Percentiles rank a stretch among this genome's conserved stretches.
These are phyloP conservation scores for Herpailurus yagouaroundi DNA, from an alignment of 2,113 vertebrate species.

Conservation along the genomic window DNA sequence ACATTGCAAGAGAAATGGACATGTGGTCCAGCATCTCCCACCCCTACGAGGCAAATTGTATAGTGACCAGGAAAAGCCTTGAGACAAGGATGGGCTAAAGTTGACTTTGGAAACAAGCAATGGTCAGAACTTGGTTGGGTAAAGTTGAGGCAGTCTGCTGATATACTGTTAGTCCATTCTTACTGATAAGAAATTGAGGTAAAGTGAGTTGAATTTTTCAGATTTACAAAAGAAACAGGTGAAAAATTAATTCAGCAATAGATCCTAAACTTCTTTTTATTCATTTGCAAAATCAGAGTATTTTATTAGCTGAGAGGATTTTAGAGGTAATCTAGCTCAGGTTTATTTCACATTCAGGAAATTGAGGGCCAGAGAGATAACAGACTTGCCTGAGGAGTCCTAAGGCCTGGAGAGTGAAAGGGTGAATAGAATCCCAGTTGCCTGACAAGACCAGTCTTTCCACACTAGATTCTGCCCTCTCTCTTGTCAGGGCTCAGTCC, in stretches of 20 bases:
- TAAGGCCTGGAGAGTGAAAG: neutral
- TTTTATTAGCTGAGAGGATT: neutral
- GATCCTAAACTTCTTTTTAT: neutral
- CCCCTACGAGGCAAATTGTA: neutral
- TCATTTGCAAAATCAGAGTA: neutral
- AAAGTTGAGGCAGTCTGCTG: neutral
- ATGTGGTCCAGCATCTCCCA: neutral
- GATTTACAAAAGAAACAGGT: neutral
- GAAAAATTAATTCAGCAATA: neutral
- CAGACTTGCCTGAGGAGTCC: neutral
- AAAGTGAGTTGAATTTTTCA: neutral
- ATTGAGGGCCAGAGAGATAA: neutral
- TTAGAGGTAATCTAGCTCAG: neutral
- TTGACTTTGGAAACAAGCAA: neutral
- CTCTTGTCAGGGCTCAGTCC: neutral
- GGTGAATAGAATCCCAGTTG: neutral
- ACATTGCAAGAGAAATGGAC: neutral
- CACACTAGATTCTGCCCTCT: neutral
- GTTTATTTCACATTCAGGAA: neutral
- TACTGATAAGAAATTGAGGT: neutral
- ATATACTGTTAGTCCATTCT: neutral
- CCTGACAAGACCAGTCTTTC: rapidly evolving
- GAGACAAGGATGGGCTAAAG: neutral
- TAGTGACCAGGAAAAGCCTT: neutral
- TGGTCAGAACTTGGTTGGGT: neutral